These are phyloP conservation scores for Limosa lapponica DNA, from an alignment of 2,797 vertebrate genomes.

Conservation along the genomic window DNA sequence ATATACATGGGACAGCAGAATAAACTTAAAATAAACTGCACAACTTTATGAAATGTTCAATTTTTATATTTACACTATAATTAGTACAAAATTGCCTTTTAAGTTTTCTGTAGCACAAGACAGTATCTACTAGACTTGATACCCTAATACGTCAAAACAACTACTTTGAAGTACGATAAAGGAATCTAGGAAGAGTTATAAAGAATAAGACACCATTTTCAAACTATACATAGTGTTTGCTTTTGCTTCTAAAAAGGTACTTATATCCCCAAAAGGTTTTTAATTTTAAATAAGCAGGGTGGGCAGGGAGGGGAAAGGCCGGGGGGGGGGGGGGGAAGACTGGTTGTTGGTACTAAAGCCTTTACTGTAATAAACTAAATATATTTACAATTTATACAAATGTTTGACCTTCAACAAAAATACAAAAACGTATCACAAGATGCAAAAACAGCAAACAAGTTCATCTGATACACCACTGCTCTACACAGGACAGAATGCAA, in stretches of 20 bases:
- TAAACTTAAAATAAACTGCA: slow-evolving; percentile 53
- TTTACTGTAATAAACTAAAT: slow-evolving; percentile 93
- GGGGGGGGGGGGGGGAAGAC: slow-evolving; percentile 82
- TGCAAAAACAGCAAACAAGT: slow-evolving; percentile 81
- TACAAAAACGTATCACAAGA: slow-evolving; percentile 80
- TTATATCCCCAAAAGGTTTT: slow-evolving; percentile 56
- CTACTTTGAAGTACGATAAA: slow-evolving; percentile 46
- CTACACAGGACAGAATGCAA: slow-evolving; percentile 75
- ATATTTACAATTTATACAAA: slow-evolving; percentile 98
- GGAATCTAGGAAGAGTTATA: slow-evolving; percentile 52
- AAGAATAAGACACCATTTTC: slow-evolving; percentile 65
- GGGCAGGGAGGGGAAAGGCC: slow-evolving; percentile 69
- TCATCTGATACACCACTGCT: slow-evolving; percentile 76
- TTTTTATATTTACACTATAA: slow-evolving; percentile 66
- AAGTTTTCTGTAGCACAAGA: slow-evolving; percentile 59
- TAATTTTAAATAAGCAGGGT: slow-evolving; percentile 57
- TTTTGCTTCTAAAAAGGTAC: slow-evolving; percentile 61
- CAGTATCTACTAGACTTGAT: slow-evolving; percentile 48
- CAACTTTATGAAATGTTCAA: slow-evolving; percentile 49
- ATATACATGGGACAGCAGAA: background rate
- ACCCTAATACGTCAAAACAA: slow-evolving; percentile 36
- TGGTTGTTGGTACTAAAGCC: slow-evolving; percentile 89
- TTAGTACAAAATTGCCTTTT: slow-evolving; percentile 67
- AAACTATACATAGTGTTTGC: slow-evolving; percentile 62
- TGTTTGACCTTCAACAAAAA: slow-evolving; percentile 87